Conservation (phyloP, 23 tunicate species). For the Oikopleura dioica region DNA sequence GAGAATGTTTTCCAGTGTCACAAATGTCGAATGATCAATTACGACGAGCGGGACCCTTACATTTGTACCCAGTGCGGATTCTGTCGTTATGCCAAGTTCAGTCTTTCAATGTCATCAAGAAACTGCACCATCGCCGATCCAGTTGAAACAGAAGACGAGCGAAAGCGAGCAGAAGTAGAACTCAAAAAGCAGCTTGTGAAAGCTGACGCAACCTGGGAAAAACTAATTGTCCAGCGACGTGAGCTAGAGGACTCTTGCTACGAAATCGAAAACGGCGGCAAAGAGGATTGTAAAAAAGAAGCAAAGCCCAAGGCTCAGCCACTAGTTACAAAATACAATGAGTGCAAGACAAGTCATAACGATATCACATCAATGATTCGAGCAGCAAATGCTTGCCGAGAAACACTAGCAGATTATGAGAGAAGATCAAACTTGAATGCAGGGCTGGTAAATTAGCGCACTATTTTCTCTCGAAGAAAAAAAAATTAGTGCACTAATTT, state of each 20-base stretch:
- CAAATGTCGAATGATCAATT: slow-evolving; percentile 85
- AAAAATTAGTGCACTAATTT: no score
- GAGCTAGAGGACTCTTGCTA: slow-evolving; percentile 40
- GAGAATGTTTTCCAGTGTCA: slow-evolving; percentile 99
- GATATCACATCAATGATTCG: neutral
- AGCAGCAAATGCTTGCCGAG: slow-evolving; percentile 21
- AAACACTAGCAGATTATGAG: neutral
- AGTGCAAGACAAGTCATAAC: neutral
- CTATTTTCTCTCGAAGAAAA: no score
- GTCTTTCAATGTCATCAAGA: slow-evolving; percentile 31
- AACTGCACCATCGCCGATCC: slow-evolving; percentile 84
- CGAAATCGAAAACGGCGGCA: no score
- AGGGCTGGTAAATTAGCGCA: neutral
- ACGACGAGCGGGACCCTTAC: slow-evolving; percentile 87
- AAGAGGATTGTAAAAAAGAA: neutral
- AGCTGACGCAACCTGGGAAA: slow-evolving; percentile 54
- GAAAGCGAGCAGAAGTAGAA: slow-evolving; percentile 23
- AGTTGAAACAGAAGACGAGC: slow-evolving; percentile 68
- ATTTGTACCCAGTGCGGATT: slow-evolving; percentile 90
- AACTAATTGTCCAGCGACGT: slow-evolving; percentile 37
- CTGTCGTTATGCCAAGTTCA: slow-evolving; percentile 86
- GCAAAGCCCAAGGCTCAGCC: neutral
- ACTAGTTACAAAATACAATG: slow-evolving; percentile 15
- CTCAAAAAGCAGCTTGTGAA: slow-evolving; percentile 39
- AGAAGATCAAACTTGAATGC: neutral